Evolutionary conservation across 2,888 invertebrate genomes (phyloP).

Genomic region (Epistrophe grossulariae): DNA sequence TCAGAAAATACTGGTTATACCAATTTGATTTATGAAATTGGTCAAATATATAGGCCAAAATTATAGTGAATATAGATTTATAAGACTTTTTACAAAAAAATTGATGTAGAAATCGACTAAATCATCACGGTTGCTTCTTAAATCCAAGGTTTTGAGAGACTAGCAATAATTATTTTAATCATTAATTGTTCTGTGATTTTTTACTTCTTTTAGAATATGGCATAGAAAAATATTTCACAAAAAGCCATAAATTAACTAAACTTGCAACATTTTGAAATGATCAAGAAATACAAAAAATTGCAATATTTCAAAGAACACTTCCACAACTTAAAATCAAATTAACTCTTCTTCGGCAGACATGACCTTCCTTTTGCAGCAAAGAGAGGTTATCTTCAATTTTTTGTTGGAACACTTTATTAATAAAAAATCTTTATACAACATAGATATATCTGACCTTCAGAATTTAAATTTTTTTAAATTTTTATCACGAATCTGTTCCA

Average conservation of each 20-base stretch:
- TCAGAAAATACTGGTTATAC: constrained; percentile 15
- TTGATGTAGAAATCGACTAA: background rate
- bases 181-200: background rate
- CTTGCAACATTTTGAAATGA: background rate
- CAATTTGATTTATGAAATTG: constrained; percentile 36
- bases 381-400: background rate
- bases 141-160: background rate
- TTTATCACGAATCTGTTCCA: constrained; percentile 11
- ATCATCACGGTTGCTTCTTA: background rate
- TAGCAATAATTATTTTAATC: background rate
- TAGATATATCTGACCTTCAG: constrained; percentile 38
- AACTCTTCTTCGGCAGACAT: background rate
- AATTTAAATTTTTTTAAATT: background rate
- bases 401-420: background rate
- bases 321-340: background rate
- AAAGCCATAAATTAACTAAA: background rate
- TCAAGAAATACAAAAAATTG: background rate
- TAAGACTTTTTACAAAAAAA: background rate
- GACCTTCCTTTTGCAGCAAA: background rate
- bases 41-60: background rate
- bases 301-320: background rate
- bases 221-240: background rate
- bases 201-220: background rate
- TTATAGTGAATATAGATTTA: background rate
- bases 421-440: background rate